Evolutionary conservation across 2,888 invertebrate genomes (phyloP).

Genomic region (Diaperis boleti): DNA sequence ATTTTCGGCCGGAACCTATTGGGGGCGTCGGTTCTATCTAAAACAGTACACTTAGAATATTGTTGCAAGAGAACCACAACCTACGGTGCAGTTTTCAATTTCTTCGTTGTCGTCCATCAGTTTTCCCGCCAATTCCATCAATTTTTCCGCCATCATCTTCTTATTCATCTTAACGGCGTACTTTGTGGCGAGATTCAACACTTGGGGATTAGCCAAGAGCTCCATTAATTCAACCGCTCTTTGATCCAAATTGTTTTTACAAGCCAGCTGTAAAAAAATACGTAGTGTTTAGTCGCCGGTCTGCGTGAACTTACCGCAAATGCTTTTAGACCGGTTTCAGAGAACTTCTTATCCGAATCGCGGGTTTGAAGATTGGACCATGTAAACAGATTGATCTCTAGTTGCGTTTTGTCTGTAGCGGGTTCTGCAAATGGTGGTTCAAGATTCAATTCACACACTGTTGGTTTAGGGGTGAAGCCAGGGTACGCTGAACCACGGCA

Average conservation of each 20-base stretch:
- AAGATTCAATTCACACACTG: constrained; percentile 80
- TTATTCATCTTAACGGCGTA: constrained; percentile 86
- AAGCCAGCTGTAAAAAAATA: constrained; percentile 75
- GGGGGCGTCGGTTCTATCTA: no score
- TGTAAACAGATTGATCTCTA: constrained; percentile 81
- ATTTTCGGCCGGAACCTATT: background rate
- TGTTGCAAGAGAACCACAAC: no score
- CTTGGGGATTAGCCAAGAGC: constrained; percentile 80
- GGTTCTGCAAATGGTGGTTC: constrained; percentile 66
- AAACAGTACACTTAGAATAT: no score
- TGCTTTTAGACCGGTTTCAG: constrained; percentile 87
- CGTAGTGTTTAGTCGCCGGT: background rate
- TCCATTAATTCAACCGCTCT: constrained; percentile 90
- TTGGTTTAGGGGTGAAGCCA: constrained; percentile 86
- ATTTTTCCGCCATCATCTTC: constrained; percentile 82
- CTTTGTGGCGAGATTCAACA: constrained; percentile 87
- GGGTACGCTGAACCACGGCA: constrained; percentile 94
- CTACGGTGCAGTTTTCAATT: no score
- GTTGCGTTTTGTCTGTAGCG: constrained; percentile 82
- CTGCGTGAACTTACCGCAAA: constrained; percentile 79
- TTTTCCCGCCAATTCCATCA: constrained; percentile 65
- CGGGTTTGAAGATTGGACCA: constrained; percentile 74
- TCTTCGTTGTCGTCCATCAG: constrained; percentile 51
- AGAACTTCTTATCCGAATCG: constrained; percentile 76
- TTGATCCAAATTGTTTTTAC: constrained; percentile 85